phyloP scores from a whole-genome alignment of 2,113 vertebrate genomes.

The Corvus cornix region DNA sequence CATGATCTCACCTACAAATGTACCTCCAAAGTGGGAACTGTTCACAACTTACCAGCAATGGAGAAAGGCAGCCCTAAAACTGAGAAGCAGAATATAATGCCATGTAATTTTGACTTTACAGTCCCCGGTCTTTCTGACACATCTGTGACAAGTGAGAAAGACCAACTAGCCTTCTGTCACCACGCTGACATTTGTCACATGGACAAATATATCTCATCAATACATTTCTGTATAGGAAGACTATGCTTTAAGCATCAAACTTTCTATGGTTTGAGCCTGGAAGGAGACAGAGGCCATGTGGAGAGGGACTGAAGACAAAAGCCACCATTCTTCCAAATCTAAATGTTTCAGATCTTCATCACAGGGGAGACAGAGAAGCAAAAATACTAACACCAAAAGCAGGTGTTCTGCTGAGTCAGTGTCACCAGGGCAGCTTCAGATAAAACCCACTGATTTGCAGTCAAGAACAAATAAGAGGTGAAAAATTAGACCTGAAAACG shows the following conservation, averaged over 20 bases:
- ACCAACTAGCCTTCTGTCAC: neutral
- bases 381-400: neutral
- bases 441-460: neutral
- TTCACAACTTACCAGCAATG: neutral
- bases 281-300: fast-evolving
- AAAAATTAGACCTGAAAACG: neutral
- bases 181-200: neutral
- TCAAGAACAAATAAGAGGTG: neutral
- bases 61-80: neutral
- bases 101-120: neutral
- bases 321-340: neutral
- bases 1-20: neutral
- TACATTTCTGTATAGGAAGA: neutral
- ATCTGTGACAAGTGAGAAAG: neutral
- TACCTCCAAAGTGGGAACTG: neutral
- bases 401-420: neutral
- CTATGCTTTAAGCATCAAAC: neutral
- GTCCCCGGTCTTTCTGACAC: neutral
- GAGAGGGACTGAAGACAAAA: neutral
- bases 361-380: neutral
- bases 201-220: neutral
- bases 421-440: neutral
- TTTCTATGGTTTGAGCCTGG: neutral
- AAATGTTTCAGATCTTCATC: neutral
- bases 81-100: neutral